A percentile compares a stretch with the other conserved stretches of the same genome.
phyloP scores from a whole-genome alignment of 1,140 invertebrate species.

The Gerris buenoi region DNA sequence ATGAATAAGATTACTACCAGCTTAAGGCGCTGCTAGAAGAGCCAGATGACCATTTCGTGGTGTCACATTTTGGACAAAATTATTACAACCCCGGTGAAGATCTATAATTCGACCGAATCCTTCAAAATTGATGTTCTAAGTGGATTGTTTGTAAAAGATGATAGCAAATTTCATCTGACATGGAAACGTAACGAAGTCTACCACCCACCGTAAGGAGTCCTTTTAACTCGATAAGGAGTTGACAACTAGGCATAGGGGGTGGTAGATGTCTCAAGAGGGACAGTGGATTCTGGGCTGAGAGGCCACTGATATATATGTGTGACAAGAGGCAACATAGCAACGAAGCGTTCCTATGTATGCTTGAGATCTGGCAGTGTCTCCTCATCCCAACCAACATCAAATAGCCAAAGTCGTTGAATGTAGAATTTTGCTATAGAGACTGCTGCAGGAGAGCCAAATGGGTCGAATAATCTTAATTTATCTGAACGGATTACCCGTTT shows the following conservation, averaged over 20 bases:
- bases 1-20: too few relatives aligned
- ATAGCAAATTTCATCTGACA: constrained; percentile 21
- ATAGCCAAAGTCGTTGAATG: background rate
- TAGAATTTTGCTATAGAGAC: background rate
- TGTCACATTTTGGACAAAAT: too few relatives aligned
- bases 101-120: too few relatives aligned
- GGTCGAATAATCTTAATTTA: constrained; percentile 4
- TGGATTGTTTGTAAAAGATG: constrained; percentile 25
- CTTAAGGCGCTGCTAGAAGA: too few relatives aligned
- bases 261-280: background rate
- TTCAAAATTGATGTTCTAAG: too few relatives aligned
- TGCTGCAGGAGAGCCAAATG: background rate
- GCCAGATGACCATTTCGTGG: too few relatives aligned
- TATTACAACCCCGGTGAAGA: too few relatives aligned
- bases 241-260: background rate
- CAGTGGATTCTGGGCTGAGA: too few relatives aligned
- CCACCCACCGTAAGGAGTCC: constrained; percentile 30
- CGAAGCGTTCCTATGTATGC: background rate
- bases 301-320: background rate
- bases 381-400: constrained; percentile 2
- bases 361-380: background rate
- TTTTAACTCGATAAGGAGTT: constrained; percentile 28
- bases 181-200: constrained; percentile 24
- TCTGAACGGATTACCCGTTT: constrained; percentile 1
- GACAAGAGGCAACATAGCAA: background rate